These are phyloP conservation scores for Urosaurus nigricauda DNA, from an alignment of 2,797 vertebrate species.

Conservation along the genomic window DNA sequence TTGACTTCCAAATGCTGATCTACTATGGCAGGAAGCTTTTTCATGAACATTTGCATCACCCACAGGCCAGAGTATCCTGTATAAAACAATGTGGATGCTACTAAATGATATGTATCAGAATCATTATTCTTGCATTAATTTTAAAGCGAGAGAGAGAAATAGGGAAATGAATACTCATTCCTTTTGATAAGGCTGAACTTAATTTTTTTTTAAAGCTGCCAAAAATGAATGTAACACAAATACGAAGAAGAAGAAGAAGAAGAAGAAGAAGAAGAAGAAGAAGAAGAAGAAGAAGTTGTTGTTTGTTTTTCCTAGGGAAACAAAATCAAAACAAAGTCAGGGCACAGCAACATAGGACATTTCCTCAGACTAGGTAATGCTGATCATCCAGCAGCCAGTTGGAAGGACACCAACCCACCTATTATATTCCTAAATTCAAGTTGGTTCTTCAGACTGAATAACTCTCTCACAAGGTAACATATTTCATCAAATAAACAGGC, in stretches of 20 bases:
- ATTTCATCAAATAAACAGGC: too few species aligned
- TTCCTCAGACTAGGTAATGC: not conserved
- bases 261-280: not conserved
- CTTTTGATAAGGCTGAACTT: not conserved
- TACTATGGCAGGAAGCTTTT: not conserved
- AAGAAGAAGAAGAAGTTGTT: too few species aligned
- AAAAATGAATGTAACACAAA: not conserved
- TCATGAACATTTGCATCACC: not conserved
- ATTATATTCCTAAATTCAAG: too few species aligned
- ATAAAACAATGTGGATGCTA: not conserved
- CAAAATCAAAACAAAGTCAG: not conserved
- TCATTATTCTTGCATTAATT: constrained; percentile 8
- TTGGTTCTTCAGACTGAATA: too few species aligned
- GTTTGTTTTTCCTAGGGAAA: not conserved
- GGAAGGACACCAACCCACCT: too few species aligned
- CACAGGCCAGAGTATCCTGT: not conserved
- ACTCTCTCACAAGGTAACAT: too few species aligned
- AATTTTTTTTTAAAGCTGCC: too few species aligned
- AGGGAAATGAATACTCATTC: not conserved
- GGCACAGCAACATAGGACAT: not conserved
- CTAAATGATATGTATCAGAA: not conserved
- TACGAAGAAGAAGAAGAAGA: not conserved
- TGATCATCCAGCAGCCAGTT: not conserved
- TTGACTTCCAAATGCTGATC: not conserved
- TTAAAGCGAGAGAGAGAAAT: not conserved